A percentile compares a stretch with the other conserved stretches of the same genome.
Evolutionary conservation across 2,888 invertebrate genomes (phyloP).

Genomic region (Cryptocheilus praepositus): DNA sequence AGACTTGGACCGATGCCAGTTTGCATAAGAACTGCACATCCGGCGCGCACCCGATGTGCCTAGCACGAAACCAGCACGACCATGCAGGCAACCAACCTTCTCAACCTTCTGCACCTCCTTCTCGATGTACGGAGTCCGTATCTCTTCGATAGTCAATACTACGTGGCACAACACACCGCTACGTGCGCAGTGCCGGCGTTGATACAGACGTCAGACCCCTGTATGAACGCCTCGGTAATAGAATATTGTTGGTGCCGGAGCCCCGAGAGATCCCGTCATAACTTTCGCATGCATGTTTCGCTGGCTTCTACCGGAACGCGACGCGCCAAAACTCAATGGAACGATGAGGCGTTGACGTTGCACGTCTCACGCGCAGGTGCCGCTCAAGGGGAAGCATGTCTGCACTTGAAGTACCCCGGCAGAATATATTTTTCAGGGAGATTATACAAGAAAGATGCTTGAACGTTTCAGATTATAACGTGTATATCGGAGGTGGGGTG

Average conservation of each 20-base stretch:
- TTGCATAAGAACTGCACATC: slow-evolving; percentile 71
- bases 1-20: slow-evolving; percentile 69
- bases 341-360: too few species aligned
- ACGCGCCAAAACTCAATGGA: too few species aligned
- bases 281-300: slow-evolving; percentile 4
- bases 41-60: slow-evolving; percentile 56
- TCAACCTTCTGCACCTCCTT: slow-evolving; percentile 1
- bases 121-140: slow-evolving; percentile 32
- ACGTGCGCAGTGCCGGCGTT: slow-evolving; percentile 36
- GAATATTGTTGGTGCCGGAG: slow-evolving; percentile 45
- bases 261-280: slow-evolving; percentile 29
- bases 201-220: slow-evolving; percentile 8
- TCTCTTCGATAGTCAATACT: slow-evolving; percentile 63
- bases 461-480: too few species aligned
- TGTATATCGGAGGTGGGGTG: too few species aligned
- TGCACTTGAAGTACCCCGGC: too few species aligned
- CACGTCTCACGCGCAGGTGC: too few species aligned
- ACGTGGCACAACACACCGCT: slow-evolving; percentile 54
- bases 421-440: too few species aligned
- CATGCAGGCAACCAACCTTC: not conserved
- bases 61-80: slow-evolving; percentile 34
- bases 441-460: too few species aligned
- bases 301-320: too few species aligned
- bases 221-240: slow-evolving; percentile 39
- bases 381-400: too few species aligned